Base-by-base conservation (phyloP, 2,888 invertebrate genomes). In the Drosophila percnosoma region DNA sequence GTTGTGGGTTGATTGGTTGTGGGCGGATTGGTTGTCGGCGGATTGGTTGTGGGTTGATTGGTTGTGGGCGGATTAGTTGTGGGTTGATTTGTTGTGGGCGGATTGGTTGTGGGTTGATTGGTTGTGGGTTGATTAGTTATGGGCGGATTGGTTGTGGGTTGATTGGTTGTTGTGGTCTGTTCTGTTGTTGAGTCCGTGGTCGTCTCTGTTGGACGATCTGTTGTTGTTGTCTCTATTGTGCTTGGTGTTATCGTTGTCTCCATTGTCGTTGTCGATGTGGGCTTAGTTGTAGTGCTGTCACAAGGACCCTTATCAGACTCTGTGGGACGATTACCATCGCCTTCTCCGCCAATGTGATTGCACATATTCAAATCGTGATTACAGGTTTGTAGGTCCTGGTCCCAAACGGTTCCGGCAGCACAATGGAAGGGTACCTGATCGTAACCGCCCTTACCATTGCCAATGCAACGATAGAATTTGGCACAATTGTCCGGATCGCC, bases 391-490 rank as follows among this genome's bases (percentile, higher is more conserved):
- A 91, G 55, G 15, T 91, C 89, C 61, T 94, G 93, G 83, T 95
- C 95, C 95, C 95, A 95, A 13, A 94, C 94, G 1, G 95, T 95
- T 27, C 95, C 96, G 55, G 95, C 94, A 0, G 94, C 95, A 84
- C 96, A 96, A 40, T 92, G 93, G 81, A 95, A 96, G 21, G 95
- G 94, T 82, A 95, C 95, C 91, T 94, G 94, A 3, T 93, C 94
- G 60, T 93, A 95, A 24, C 94, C 94, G 21, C 94, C 95, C 68
- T 94, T 94, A 45, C 95, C 95, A 83, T 95, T 94, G 69, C 94
- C 92, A 0, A 95, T 95, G 88, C 96, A 96, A 48, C 96, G 94
- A 86, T 96, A 95, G 91, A 96, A 96, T 86, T 95, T 95, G 34
- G 94, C 94, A 82, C 96, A 96, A 68, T 95, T 93, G 18, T 83